A percentile compares a stretch with the other conserved stretches of the same genome.
phyloP scores from a whole-genome alignment of 2,797 vertebrate species.

The Galaxias olidus region DNA sequence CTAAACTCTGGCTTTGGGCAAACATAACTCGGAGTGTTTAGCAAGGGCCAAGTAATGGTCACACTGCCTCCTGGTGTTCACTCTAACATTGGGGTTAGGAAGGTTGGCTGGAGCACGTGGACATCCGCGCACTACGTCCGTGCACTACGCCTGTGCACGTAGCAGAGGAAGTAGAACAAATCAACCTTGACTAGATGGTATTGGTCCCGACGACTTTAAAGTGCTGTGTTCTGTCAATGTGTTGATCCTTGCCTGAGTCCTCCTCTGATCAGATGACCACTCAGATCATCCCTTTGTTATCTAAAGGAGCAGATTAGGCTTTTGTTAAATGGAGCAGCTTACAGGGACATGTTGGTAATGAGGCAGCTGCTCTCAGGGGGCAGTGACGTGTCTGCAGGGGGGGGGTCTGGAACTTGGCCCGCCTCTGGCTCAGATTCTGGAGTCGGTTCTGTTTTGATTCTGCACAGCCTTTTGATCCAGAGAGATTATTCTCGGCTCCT shows the following conservation, averaged over 20 bases:
- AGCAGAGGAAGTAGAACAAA: too few species aligned
- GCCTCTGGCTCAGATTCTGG: conserved; percentile 5
- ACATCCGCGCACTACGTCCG: too few species aligned
- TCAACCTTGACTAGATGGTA: too few species aligned
- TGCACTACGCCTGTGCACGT: too few species aligned
- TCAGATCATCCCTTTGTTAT: conserved; percentile 49
- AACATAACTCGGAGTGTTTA: too few species aligned
- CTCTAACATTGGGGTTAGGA: too few species aligned
- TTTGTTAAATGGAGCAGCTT: conserved; percentile 32
- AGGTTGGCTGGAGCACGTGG: too few species aligned
- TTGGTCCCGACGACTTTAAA: neutral
- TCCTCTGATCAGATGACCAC: conserved; percentile 35
- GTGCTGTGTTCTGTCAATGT: conserved; percentile 14
- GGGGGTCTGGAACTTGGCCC: conserved; percentile 9
- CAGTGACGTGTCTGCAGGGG: neutral
- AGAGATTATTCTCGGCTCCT: conserved; percentile 40
- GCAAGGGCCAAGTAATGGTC: too few species aligned
- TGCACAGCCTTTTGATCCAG: conserved; percentile 32
- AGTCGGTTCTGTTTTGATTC: conserved; percentile 39
- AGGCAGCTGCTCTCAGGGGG: conserved; percentile 44
- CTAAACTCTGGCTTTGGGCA: too few species aligned
- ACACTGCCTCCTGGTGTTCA: too few species aligned
- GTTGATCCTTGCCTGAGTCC: neutral
- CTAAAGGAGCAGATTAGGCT: conserved; percentile 50
- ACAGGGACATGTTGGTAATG: conserved; percentile 48